These are phyloP conservation scores for Shargacucullia verbasci DNA, from an alignment of 2,888 invertebrate genomes.

Conservation along the genomic window DNA sequence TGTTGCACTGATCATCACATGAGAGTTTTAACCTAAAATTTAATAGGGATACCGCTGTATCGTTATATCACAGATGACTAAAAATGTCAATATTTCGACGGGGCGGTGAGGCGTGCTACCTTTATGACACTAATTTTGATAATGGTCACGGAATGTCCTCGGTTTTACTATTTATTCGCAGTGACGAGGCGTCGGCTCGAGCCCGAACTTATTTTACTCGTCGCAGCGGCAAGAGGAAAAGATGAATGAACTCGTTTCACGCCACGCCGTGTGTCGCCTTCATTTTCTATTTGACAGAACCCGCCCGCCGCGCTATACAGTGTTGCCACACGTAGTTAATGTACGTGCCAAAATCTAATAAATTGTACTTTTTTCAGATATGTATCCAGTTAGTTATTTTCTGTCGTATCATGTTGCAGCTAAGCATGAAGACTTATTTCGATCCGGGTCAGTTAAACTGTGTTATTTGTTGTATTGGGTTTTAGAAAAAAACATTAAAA, in stretches of 20 bases:
- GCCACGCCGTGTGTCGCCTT: constrained; percentile 70
- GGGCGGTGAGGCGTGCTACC: constrained; percentile 75
- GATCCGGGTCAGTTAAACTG: no score
- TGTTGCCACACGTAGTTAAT: constrained; percentile 37
- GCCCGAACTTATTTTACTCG: constrained; percentile 70
- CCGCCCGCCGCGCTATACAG: constrained; percentile 34
- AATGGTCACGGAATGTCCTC: constrained; percentile 75
- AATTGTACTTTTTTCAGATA: neutral
- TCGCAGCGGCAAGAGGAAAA: constrained; percentile 68
- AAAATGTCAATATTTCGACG: constrained; percentile 76
- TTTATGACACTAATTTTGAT: constrained; percentile 70
- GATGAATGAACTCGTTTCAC: constrained; percentile 75
- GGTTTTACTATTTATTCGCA: constrained; percentile 80
- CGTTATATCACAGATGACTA: constrained; percentile 85
- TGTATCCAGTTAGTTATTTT: no score
- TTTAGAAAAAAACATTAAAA: no score
- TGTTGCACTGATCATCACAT: constrained; percentile 82
- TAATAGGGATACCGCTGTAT: constrained; percentile 74
- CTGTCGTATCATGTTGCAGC: no score
- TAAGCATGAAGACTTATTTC: no score
- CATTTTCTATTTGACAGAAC: constrained; percentile 63
- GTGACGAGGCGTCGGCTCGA: constrained; percentile 75
- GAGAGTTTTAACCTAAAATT: constrained; percentile 82
- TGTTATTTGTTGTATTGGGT: no score
- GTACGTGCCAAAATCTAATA: neutral